These are phyloP conservation scores for Tragulus kanchil DNA, from an alignment of 2,113 vertebrate genomes.

Conservation along the genomic window DNA sequence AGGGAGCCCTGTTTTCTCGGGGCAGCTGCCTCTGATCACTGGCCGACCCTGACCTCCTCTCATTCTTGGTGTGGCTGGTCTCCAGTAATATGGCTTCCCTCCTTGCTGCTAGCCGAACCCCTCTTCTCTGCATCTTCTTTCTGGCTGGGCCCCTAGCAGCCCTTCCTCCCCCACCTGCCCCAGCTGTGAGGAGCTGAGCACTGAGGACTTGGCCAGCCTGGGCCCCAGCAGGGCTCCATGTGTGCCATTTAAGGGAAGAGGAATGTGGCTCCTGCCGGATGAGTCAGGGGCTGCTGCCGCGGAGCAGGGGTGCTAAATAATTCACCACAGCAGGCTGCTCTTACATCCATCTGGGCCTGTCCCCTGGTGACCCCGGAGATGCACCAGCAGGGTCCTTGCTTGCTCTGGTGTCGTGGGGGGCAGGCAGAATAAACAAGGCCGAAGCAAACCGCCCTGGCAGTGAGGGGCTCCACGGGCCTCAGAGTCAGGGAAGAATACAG, in stretches of 20 bases:
- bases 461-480: neutral
- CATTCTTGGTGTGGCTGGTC: neutral
- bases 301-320: slow-evolving; percentile 82
- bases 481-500: neutral
- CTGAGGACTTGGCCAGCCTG: neutral
- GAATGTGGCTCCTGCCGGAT: slow-evolving; percentile 39
- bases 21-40: neutral
- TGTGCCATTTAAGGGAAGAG: slow-evolving; percentile 40
- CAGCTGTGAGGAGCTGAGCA: slow-evolving; percentile 18
- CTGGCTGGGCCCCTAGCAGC: neutral
- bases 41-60: neutral
- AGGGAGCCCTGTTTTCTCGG: neutral
- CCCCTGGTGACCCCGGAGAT: slow-evolving; percentile 60
- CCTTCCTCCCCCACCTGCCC: neutral
- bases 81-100: neutral
- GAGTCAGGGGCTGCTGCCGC: slow-evolving; percentile 36
- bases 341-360: slow-evolving; percentile 75
- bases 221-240: neutral
- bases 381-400: neutral
- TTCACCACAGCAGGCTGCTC: slow-evolving; percentile 79
- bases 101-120: neutral
- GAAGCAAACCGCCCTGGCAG: neutral
- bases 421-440: slow-evolving; percentile 14
- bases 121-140: neutral
- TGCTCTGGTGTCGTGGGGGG: slow-evolving; percentile 18